Evolutionary conservation across 1,140 invertebrate species (phyloP).

Genomic region (Orchestia grillus): DNA sequence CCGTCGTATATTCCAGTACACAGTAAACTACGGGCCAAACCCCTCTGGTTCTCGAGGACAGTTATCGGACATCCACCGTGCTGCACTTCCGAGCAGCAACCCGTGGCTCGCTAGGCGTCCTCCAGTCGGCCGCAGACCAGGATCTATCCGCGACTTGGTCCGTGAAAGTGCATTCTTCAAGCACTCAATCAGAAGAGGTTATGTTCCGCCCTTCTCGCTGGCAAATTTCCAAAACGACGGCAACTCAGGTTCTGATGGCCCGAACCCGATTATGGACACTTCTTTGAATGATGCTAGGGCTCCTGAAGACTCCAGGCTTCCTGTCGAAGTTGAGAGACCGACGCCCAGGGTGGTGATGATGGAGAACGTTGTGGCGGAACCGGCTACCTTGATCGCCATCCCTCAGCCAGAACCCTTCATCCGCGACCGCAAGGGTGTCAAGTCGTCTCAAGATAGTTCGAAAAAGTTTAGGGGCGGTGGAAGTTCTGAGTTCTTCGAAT

Average conservation of each 20-base stretch:
- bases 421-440: background rate
- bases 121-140: background rate
- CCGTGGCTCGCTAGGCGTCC: constrained; percentile 1
- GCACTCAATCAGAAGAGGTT: constrained; percentile 5
- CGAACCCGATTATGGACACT: background rate
- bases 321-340: background rate
- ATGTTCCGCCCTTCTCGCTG: constrained; percentile 9
- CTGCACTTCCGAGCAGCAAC: background rate
- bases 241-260: background rate
- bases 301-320: background rate
- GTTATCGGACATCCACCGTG: background rate
- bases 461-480: constrained; percentile 23
- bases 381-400: background rate
- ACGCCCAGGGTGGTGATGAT: constrained; percentile 9
- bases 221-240: background rate
- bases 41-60: background rate
- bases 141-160: constrained; percentile 14
- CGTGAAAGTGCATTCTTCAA: constrained; percentile 29
- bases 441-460: background rate
- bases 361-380: background rate
- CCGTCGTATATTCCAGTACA: constrained; percentile 57
- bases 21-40: constrained; percentile 30
- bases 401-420: background rate
- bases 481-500: background rate
- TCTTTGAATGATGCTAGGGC: background rate